phyloP scores from a whole-genome alignment of 2,113 vertebrate genomes.

The Thamnaconus septentrionalis region DNA sequence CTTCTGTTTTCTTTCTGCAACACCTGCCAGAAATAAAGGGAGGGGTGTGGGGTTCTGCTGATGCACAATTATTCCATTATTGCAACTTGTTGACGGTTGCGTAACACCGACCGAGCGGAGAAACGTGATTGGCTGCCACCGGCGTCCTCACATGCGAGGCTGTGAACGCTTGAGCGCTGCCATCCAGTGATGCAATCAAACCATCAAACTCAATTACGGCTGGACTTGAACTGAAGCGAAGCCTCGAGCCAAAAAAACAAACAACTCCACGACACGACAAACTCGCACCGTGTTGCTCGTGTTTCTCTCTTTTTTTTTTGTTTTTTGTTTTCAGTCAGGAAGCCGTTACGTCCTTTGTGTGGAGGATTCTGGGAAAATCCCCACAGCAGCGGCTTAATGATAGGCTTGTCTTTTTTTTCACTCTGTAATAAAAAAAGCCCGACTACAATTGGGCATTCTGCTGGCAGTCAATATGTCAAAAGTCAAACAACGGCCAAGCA shows the following conservation, averaged over 20 bases:
- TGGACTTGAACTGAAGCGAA: conserved; percentile 26
- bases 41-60: not conserved
- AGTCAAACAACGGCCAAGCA: conserved; percentile 39
- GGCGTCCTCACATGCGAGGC: conserved; percentile 17
- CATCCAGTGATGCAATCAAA: conserved; percentile 32
- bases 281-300: no score
- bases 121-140: conserved; percentile 21
- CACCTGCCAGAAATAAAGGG: not conserved
- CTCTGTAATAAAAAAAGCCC: conserved; percentile 18
- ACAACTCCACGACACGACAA: no score
- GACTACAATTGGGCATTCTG: conserved; percentile 11
- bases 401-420: conserved; percentile 42
- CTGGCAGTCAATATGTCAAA: conserved; percentile 32
- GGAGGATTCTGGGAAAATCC: conserved; percentile 58
- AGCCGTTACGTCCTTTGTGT: conserved; percentile 40
- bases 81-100: conserved; percentile 26
- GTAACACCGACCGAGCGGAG: conserved; percentile 21
- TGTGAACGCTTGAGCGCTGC: not conserved
- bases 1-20: not conserved
- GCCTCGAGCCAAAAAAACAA: conserved; percentile 33
- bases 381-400: conserved; percentile 57
- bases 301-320: not conserved
- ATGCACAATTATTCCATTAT: conserved; percentile 1
- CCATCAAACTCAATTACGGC: conserved; percentile 44
- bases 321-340: conserved; percentile 7